These are phyloP conservation scores for Oreochromis niloticus DNA, from an alignment of 2,113 vertebrate genomes.

Conservation along the genomic window DNA sequence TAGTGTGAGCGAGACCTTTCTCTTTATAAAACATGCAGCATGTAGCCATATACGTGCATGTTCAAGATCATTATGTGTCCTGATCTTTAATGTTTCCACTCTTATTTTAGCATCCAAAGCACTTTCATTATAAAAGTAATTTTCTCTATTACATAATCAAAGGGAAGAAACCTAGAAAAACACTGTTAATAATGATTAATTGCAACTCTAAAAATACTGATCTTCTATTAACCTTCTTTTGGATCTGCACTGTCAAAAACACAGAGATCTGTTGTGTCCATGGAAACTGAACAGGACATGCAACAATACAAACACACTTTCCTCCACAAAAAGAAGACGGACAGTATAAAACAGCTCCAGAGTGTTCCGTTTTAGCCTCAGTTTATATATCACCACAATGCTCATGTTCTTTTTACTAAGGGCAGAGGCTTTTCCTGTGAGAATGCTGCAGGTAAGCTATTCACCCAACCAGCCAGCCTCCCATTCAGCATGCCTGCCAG, in stretches of 20 bases:
- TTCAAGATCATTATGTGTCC: neutral
- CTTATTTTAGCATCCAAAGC: neutral
- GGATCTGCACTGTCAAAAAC: neutral
- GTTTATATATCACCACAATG: neutral
- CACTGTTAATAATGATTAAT: neutral
- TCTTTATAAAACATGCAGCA: neutral
- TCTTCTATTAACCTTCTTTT: neutral
- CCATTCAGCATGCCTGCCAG: conserved; percentile 1
- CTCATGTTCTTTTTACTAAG: neutral
- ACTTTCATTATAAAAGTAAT: neutral
- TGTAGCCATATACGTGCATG: neutral
- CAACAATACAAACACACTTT: neutral
- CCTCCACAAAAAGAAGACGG: neutral
- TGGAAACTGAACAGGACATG: conserved; percentile 1
- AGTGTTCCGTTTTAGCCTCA: neutral
- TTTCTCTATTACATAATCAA: neutral
- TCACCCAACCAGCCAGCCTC: neutral
- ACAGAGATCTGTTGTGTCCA: neutral
- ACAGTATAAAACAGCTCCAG: neutral
- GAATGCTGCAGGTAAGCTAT: conserved; percentile 2
- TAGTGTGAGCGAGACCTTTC: neutral
- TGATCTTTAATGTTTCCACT: neutral
- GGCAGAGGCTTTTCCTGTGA: neutral
- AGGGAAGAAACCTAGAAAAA: neutral
- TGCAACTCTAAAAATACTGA: neutral